Evolutionary conservation across 1,140 invertebrate species (phyloP).

Genomic region (Zaprionus camerounensis): DNA sequence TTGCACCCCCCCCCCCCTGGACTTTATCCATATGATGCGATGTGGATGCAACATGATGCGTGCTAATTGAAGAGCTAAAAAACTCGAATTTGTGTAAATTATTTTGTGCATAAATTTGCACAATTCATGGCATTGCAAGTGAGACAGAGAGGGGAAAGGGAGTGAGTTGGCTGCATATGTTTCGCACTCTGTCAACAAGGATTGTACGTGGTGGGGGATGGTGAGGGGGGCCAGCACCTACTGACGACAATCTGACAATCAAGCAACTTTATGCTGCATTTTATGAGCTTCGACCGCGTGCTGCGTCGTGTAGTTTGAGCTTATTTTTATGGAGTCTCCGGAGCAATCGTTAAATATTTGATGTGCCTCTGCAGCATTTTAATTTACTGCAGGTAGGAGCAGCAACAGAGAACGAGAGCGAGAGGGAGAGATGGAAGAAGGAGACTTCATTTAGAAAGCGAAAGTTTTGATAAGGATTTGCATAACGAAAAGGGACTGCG

Average conservation of each 20-base stretch:
- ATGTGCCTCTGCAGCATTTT: conserved; percentile 64
- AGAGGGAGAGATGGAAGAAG: background rate
- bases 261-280: conserved; percentile 50
- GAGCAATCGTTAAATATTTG: conserved; percentile 52
- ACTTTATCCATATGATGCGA: background rate
- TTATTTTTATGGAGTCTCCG: conserved; percentile 46
- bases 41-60: conserved; percentile 42
- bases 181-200: conserved; percentile 59
- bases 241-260: conserved; percentile 57
- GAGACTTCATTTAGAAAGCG: conserved; percentile 20
- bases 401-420: background rate
- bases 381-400: conserved; percentile 45
- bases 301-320: conserved; percentile 28
- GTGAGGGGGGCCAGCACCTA: background rate
- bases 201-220: conserved; percentile 15
- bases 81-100: conserved; percentile 77
- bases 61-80: conserved; percentile 76
- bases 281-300: conserved; percentile 41
- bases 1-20: background rate
- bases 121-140: conserved; percentile 61
- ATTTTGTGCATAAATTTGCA: conserved; percentile 72
- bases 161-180: background rate
- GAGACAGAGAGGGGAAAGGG: background rate
- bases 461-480: conserved; percentile 45
- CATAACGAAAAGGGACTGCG: conserved; percentile 30